These are phyloP conservation scores for Leptinotarsa undecemlineata DNA, from an alignment of 1,140 invertebrate genomes.

Conservation along the genomic window DNA sequence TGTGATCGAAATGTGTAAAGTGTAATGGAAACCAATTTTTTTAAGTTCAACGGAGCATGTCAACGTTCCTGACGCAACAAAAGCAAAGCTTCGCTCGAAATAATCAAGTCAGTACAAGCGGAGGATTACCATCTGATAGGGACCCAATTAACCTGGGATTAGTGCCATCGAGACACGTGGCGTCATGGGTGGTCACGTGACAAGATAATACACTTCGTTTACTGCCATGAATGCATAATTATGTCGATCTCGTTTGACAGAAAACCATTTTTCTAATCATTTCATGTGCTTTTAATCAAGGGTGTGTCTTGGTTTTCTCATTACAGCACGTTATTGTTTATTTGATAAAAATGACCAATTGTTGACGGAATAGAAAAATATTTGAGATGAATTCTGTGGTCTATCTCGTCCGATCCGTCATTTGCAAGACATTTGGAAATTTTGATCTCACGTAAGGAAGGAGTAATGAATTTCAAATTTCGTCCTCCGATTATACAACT, in stretches of 20 bases:
- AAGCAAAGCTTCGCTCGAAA: conserved; percentile 8
- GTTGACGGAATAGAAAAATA: too few relatives aligned
- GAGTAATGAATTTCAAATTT: too few relatives aligned
- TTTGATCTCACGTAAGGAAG: too few relatives aligned
- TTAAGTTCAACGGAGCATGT: neutral
- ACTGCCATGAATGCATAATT: conserved; percentile 23
- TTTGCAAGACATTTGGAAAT: too few relatives aligned
- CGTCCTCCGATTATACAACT: too few relatives aligned
- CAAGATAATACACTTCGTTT: conserved; percentile 10
- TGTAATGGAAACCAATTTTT: neutral
- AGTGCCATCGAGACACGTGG: conserved; percentile 17
- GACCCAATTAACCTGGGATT: conserved; percentile 28
- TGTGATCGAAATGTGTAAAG: too few relatives aligned
- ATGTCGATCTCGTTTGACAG: conserved; percentile 6
- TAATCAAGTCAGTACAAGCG: conserved; percentile 16
- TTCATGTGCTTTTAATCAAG: neutral
- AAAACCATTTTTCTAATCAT: neutral
- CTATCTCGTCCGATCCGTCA: too few relatives aligned
- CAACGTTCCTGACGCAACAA: neutral
- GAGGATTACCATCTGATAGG: conserved; percentile 20
- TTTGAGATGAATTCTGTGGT: too few relatives aligned
- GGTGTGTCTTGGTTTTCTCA: too few relatives aligned
- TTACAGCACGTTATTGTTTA: too few relatives aligned
- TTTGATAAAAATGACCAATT: too few relatives aligned
- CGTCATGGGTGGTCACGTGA: conserved; percentile 29